Evolutionary conservation across 92 coral and sea anemone genomes (phyloP), one percentile per base, ranked within the genome.

Genomic region (Scolanthus callimorphus): DNA sequence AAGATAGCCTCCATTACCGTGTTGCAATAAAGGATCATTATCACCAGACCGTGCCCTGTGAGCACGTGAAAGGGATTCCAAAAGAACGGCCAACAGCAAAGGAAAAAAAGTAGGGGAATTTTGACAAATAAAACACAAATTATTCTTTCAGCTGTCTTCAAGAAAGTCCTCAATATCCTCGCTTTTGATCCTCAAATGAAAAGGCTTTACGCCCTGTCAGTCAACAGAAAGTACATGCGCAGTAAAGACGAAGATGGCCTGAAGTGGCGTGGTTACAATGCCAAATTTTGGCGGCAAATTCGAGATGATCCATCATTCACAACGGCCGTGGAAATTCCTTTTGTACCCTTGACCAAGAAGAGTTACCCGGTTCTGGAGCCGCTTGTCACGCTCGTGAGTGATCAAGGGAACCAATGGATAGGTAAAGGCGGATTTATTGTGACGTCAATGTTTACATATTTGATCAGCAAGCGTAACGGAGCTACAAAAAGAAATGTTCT

Each of bases 331-430:
- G 57, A 63, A 20, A 29, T 63, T 23, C 70, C 70, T 29, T 63
- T 50, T 49, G 70, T 63, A 49, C 70, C 70, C 20, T 31, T 63
- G 11, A n/a, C n/a, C n/a, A n/a, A n/a, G n/a, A n/a, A n/a, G n/a
- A n/a, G n/a, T n/a, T 27, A 27, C 8, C 23, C 21, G 17, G 31
- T n/a, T 1, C 25, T 63, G 49, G 70, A 63, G 13, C 70, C 70
- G n/a, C 27, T 50, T 17, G 59, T 63, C 9, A 57, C 49, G 21
- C 0, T 63, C 37, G 51, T 49, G 13, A 21, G 57, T 1, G 23
- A 34, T 0, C 49, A 49, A 20, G 70, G 70, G 24, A 38, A 31
- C 31, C 1, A 63, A 4, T 63, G 70, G 70, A 48, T 47, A 31
- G 70, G 70, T 50, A 62, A 41, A 50, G n/a, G n/a, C n/a, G n/a